Conservation (phyloP, 2,113 vertebrate genomes). For the Antennarius striatus region DNA sequence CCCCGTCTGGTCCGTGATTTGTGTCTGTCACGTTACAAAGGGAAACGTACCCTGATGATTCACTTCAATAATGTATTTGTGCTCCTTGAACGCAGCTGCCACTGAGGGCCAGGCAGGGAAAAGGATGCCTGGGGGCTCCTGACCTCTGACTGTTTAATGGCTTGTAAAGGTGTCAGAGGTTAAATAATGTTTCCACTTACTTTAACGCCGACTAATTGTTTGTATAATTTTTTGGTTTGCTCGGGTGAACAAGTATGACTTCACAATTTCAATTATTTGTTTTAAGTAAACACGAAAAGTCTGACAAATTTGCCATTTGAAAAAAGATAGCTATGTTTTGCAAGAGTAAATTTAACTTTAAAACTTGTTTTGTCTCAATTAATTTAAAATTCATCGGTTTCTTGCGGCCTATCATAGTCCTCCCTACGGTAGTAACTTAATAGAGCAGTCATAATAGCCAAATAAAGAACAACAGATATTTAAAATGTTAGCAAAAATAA, state of each 20-base stretch:
- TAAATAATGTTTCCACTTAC: constrained; percentile 81
- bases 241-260: constrained; percentile 6
- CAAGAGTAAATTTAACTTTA: too few species aligned
- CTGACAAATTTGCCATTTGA: neutral
- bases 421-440: too few species aligned
- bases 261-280: neutral
- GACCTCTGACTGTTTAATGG: constrained; percentile 79
- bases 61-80: constrained; percentile 61
- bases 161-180: constrained; percentile 79
- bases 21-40: constrained; percentile 56
- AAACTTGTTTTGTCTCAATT: too few species aligned
- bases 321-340: too few species aligned
- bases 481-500: too few species aligned
- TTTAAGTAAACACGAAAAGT: too few species aligned
- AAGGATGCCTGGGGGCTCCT: constrained; percentile 51
- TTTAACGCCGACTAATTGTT: constrained; percentile 66
- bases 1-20: constrained; percentile 51
- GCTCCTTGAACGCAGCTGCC: constrained; percentile 38
- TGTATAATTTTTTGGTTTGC: constrained; percentile 43
- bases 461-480: too few species aligned
- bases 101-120: constrained; percentile 23
- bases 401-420: too few species aligned
- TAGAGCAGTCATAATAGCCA: too few species aligned
- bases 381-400: too few species aligned
- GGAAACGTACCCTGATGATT: constrained; percentile 66